Evolutionary conservation across 2,113 vertebrate species (phyloP).

Genomic region (Sylvietta virens): DNA sequence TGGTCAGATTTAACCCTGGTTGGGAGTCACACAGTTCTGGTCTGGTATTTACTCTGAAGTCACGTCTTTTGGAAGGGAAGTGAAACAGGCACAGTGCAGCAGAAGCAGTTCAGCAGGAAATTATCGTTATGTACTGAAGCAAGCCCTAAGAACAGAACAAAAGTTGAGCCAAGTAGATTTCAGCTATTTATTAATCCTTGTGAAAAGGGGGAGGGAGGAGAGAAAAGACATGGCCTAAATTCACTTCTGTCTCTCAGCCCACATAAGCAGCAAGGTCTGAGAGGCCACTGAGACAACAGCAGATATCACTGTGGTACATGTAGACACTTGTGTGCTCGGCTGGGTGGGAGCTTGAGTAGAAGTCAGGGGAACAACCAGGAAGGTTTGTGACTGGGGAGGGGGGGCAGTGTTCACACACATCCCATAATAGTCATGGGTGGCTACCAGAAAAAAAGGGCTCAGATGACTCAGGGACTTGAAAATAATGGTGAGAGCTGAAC

Average conservation of each 20-base stretch:
- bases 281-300: not conserved
- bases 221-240: not conserved
- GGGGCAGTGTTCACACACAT: not conserved
- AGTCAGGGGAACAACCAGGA: not conserved
- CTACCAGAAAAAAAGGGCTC: not conserved
- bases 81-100: slow-evolving; percentile 53
- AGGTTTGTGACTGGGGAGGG: not conserved
- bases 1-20: slow-evolving; percentile 15
- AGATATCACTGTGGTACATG: not conserved
- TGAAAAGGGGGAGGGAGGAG: not conserved
- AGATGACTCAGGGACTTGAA: not conserved
- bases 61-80: slow-evolving; percentile 39
- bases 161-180: not conserved
- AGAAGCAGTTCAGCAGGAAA: slow-evolving; percentile 52
- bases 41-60: not conserved
- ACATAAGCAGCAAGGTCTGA: not conserved
- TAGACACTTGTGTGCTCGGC: not conserved
- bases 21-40: not conserved
- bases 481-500: not conserved
- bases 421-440: not conserved
- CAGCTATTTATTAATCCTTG: not conserved
- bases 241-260: not conserved
- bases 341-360: not conserved
- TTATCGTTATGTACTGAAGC: not conserved
- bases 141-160: not conserved